These are phyloP conservation scores for Polia nebulosa DNA, from an alignment of 2,888 invertebrate genomes.

Conservation along the genomic window DNA sequence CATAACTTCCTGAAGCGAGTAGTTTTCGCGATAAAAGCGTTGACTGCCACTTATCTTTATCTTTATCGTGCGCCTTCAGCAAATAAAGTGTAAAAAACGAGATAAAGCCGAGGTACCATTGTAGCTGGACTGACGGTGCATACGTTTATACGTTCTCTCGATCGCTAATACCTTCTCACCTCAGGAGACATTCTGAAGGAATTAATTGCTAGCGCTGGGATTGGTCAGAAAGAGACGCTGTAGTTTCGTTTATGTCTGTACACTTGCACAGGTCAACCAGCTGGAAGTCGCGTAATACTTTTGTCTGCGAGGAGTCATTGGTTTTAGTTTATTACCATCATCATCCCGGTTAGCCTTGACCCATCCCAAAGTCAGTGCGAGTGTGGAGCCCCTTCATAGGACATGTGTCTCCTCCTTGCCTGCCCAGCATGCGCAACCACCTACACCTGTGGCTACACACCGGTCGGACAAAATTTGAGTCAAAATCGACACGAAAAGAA, in stretches of 20 bases:
- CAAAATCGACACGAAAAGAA: too few species aligned
- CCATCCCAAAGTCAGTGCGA: too few species aligned
- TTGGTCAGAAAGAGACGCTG: not conserved
- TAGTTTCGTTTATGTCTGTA: not conserved
- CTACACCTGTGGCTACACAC: too few species aligned
- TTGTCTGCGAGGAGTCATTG: not conserved
- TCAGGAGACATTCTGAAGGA: not conserved
- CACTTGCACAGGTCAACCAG: not conserved
- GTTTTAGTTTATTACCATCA: not conserved
- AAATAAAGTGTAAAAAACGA: constrained; percentile 90
- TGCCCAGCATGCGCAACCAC: too few species aligned
- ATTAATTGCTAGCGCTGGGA: not conserved
- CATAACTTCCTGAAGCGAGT: constrained; percentile 81
- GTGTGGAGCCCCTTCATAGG: too few species aligned
- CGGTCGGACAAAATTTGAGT: too few species aligned
- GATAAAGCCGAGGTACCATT: constrained; percentile 84
- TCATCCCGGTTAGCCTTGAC: too few species aligned
- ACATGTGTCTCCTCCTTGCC: too few species aligned
- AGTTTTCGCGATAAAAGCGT: constrained; percentile 86
- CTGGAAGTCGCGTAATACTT: not conserved
- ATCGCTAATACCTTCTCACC: constrained; percentile 15
- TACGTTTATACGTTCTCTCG: constrained; percentile 36
- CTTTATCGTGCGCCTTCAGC: constrained; percentile 89
- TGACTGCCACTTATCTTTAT: constrained; percentile 87
- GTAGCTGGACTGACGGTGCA: constrained; percentile 75